phyloP scores from a whole-genome alignment of 2,888 invertebrate genomes.

The Beris morrisii region DNA sequence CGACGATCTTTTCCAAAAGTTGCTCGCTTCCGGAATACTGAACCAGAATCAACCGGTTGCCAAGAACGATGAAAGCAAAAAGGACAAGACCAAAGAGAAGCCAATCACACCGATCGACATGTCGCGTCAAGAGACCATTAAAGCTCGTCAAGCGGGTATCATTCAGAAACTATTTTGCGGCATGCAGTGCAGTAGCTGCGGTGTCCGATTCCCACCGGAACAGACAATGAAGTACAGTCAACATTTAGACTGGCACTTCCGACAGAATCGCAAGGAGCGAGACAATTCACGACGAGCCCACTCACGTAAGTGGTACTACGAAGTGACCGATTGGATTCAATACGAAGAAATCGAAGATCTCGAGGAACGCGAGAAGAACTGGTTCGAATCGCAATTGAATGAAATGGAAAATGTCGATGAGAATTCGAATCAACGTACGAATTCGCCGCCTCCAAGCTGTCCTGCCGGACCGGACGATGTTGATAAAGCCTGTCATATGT shows the following conservation, averaged over 20 bases:
- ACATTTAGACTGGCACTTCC: constrained; percentile 98
- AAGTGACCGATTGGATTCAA: constrained; percentile 87
- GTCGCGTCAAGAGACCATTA: constrained; percentile 70
- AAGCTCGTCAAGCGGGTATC: constrained; percentile 72
- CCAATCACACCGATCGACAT: constrained; percentile 67
- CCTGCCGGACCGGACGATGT: constrained; percentile 68
- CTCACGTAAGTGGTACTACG: constrained; percentile 88
- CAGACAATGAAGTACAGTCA: constrained; percentile 88
- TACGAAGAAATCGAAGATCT: constrained; percentile 92
- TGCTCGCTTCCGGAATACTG: constrained; percentile 83
- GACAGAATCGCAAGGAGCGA: constrained; percentile 86
- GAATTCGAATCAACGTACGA: constrained; percentile 60
- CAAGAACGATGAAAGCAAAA: constrained; percentile 52
- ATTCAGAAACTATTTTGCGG: constrained; percentile 78
- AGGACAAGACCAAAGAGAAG: constrained; percentile 44
- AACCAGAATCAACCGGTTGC: constrained; percentile 47
- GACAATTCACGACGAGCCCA: constrained; percentile 82
- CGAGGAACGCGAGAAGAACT: constrained; percentile 87
- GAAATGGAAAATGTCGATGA: constrained; percentile 62
- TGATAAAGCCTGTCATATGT: constrained; percentile 79
- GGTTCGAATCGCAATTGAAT: constrained; percentile 72
- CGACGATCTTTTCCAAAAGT: constrained; percentile 79
- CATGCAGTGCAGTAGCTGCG: constrained; percentile 96
- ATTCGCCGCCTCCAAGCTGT: constrained; percentile 69
- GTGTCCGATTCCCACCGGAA: constrained; percentile 88